Evolutionary conservation across 64 coral and sea anemone species (phyloP), one percentile per base, ranked within the genome.

Genomic region (Stichodactyla mertensii): DNA sequence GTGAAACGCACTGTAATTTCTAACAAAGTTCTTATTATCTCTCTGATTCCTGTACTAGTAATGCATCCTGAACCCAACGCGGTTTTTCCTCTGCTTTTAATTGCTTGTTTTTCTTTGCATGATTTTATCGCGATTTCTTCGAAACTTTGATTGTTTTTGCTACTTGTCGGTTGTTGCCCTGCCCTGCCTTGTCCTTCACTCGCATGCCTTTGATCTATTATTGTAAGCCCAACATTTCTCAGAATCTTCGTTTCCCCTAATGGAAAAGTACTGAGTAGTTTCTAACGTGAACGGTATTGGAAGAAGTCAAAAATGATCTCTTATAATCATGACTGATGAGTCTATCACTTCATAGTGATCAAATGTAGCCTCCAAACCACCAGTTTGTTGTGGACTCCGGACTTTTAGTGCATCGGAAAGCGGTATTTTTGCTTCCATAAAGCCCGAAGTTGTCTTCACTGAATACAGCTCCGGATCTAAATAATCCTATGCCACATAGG

Each of bases 371-470:
- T 11, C 92, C 92, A 20, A 89, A 54, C 92, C 92, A 93, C 55
- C 74, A 71, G 31, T 93, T 84, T 6, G 87, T 93, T 52, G 82
- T 89, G 6, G 87, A 84, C 5, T 78, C 51, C 5, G 56, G 10
- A 22, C 57, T 55, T n/a, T 55, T 22, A 16, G 57, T 89, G 64
- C 92, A 89, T 36, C 87, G 82, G 51, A 93, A 93, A 8, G 86
- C 85, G 16, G 51, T 23, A 74, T 93, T 93, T 4, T 22, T 58
- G 10, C 4, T 9, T 0, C 3, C 15, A 81, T 89, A 86, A 15
- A 59, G 87, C 15, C 92, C 92, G 82, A 93, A 89, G 78, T 93
- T 93, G 57, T 93, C 92, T 87, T 93, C 83, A 67, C 83, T 86
- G 51, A 9, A 19, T 45, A 89, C 71, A 14, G 87, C 7, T 10